Evolutionary conservation across 1,140 invertebrate species (phyloP), one percentile per base, ranked within the genome.

Genomic region (Pantala flavescens): DNA sequence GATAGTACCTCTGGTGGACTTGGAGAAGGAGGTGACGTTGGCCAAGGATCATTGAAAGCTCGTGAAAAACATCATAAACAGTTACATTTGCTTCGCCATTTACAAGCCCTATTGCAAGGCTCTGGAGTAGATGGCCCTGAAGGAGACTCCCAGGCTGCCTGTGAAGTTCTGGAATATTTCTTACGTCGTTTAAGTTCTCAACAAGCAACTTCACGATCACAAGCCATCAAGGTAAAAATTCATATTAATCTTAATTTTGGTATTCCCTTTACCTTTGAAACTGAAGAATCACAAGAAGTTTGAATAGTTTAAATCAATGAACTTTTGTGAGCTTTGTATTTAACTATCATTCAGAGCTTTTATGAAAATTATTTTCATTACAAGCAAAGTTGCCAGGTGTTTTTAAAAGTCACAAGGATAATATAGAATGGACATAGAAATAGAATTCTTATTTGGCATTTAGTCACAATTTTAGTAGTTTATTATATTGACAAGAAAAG

Each of bases 151-250:
- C 76, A 76, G 23, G 73, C 73, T 24, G 87, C 90, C 63, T 89
- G 88, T 76, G 94, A 97, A 81, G 92, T 97, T 19, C 83, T 98
- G n/a, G 93, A 95, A 79, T 98, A 98, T 82, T 95, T 98, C 81
- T 86, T 97, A 76, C 85, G 93, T 76, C 84, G 95, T 71, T 83
- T 98, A 0, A 91, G 93, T 42, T 96, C 94, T 21, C 88, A 90
- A 55, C 93, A 95, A 77, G 88, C 89, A 70, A 83, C 87, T 49
- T 93, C 91, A 24, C 83, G 96, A 43, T 82, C 87, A 3, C 90
- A 94, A 76, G 95, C 96, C 7, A 90, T 93, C 19, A 88, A 88
- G 81, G 85, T 86, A 14, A 36, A 43, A 74, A 49, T 76, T 49
- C 42, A 36, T 36, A 36, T 5, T 36, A 36, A 36, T 36, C 28